A percentile compares a stretch with the other conserved stretches of the same genome.
These are phyloP conservation scores for Xanthorhoe designata DNA, from an alignment of 2,888 invertebrate species.

Conservation along the genomic window DNA sequence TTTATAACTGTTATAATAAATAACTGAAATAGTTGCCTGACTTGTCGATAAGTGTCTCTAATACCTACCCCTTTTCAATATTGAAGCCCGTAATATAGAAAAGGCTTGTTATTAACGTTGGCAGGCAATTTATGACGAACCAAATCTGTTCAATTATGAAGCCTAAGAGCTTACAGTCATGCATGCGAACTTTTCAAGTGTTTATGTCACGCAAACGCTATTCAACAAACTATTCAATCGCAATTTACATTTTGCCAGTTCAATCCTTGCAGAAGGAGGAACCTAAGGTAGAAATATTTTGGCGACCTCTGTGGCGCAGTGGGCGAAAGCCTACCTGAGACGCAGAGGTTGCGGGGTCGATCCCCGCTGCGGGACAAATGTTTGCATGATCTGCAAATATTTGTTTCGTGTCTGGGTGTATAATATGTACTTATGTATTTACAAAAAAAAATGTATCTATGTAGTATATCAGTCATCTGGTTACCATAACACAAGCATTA, in stretches of 20 bases:
- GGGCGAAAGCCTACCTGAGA: too few species aligned
- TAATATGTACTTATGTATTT: too few species aligned
- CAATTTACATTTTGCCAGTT: slow-evolving; percentile 35
- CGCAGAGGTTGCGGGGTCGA: too few species aligned
- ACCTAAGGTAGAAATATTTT: too few species aligned
- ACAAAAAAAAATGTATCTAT: too few species aligned
- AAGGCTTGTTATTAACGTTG: slow-evolving; percentile 17
- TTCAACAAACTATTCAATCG: slow-evolving; percentile 48
- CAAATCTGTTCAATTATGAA: slow-evolving; percentile 47
- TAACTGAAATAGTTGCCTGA: not conserved
- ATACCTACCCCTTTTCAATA: not conserved
- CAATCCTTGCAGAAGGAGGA: slow-evolving; percentile 27
- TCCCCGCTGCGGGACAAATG: too few species aligned
- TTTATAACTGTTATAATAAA: too few species aligned
- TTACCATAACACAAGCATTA: too few species aligned
- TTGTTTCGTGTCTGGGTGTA: too few species aligned
- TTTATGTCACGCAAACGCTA: slow-evolving; percentile 52
- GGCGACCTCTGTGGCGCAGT: too few species aligned
- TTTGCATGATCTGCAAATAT: too few species aligned
- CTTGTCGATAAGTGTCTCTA: slow-evolving; percentile 2
- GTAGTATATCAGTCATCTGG: too few species aligned
- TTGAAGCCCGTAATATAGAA: slow-evolving; percentile 15
- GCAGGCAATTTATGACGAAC: slow-evolving; percentile 34
- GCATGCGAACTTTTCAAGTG: slow-evolving; percentile 48
- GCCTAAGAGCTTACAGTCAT: slow-evolving; percentile 46